Evolutionary conservation across 2,797 vertebrate species (phyloP), one percentile per base, ranked within the genome.

Genomic region (Tenualosa thibaudeaui): DNA sequence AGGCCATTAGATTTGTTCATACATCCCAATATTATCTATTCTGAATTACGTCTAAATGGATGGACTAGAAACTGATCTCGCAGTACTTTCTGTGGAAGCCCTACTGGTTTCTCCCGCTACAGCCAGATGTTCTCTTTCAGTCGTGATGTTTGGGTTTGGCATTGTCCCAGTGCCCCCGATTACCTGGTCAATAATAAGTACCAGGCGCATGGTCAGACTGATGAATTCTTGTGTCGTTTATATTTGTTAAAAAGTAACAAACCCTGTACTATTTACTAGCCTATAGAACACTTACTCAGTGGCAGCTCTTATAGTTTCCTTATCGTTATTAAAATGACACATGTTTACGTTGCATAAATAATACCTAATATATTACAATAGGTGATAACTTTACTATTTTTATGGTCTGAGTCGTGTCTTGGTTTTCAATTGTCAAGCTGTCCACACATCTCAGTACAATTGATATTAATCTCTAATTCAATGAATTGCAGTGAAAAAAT

Each of bases 181-280:
- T 86, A 89, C 86, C 86, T 89, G 84, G 82, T 89, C 84, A 89
- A 87, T 87, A 89, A 86, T 84, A 49, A 84, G 54, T 83, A 83
- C 82, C 62, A 86, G 86, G 88, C 88, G 85, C 43, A 26, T 50
- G 15, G 43, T 85, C 83, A 87, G 75, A 87, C 71, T 81, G 58
- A n/a, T 24, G 71, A 78, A 46, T 78, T 78, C 71, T 22, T 37
- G 37, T 46, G 19, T 46, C 71, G 43, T 78, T 71, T 43, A 22
- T 19, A 40, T 17, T 40, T 24, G 9, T 51, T 13, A 17, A 13
- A 13, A 53, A 40, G 31, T 37, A 78, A 37, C 15, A 78, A 43
- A 19, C 17, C 19, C 17, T 75, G 0, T 19, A 46, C 37, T 3
- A 37, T 78, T 5, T 43, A 46, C 19, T 6, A 17, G 9, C 7